Evolutionary conservation across 2,113 vertebrate species (phyloP), one percentile per base, ranked within the genome.

Genomic region (Phalacrocorax brasilianus): DNA sequence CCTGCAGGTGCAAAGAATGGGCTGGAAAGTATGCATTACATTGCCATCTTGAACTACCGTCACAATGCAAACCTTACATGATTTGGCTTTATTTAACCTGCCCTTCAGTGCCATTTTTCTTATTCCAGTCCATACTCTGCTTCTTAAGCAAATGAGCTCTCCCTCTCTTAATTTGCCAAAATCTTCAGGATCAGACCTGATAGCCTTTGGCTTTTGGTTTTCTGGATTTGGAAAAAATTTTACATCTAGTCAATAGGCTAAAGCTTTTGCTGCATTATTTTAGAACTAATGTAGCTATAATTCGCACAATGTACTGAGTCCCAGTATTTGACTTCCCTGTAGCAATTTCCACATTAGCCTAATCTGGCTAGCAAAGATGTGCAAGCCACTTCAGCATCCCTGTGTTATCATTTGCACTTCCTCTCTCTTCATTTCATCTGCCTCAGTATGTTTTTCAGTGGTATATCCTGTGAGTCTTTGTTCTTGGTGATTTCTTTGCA

Each of bases 111-210:
- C 3, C 6, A 2, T 33, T 73, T 94, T 55, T 63, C 24, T 58
- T 56, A 76, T 77, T 45, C 24, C 20, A 82, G 12, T 75, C 52
- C 22, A 74, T 5, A 56, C n/a, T 86, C 24, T 86, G 7, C 26
- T 91, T 94, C 65, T 94, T 91, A 93, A 93, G 45, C 15, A 93
- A 91, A 86, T 81, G 15, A 76, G 18, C 55, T 89, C 47, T 84
- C 8, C 14, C 12, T 65, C 42, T 77, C 42, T 66, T 71, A 56
- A 92, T 93, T 91, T 92, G 11, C 79, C 3, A 11, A 73, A 95
- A 82, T 89, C 50, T 50, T 91, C 62, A 73, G 27, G 16, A 88
- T 92, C 65, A 70, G 89, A 85, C 8, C 35, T 35, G 28, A 47
- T 33, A 30, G 38, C 40, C 45, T 71, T 82, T 71, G 71, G 44